phyloP scores from a whole-genome alignment of 1,140 invertebrate genomes.

The Hypsibius dujardini region DNA sequence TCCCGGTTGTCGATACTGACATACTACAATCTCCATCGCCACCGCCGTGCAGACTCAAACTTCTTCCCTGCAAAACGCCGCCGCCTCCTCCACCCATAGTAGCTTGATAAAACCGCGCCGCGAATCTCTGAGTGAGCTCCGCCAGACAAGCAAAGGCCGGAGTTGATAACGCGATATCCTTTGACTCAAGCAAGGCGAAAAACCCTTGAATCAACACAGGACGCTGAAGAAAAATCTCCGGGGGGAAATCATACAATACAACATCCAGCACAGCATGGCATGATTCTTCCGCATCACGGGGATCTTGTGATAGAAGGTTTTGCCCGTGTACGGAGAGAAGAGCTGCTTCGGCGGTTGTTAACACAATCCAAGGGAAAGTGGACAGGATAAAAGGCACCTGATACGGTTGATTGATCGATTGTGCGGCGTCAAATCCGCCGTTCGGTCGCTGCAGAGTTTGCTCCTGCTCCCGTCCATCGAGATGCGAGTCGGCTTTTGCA shows the following conservation, averaged over 20 bases:
- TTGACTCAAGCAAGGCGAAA: not conserved
- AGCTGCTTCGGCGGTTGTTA: not conserved
- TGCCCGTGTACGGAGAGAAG: not conserved
- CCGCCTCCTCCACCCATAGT: no score
- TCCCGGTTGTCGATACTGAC: no score
- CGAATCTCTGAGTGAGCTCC: not conserved
- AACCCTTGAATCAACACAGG: not conserved
- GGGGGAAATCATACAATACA: not conserved
- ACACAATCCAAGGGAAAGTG: slow-evolving; percentile 11
- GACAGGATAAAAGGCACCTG: not conserved
- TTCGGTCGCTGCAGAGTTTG: no score
- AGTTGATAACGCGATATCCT: not conserved
- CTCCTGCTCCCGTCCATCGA: no score
- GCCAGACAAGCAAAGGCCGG: not conserved
- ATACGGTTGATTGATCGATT: slow-evolving; percentile 2
- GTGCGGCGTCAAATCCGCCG: no score
- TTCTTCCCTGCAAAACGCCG: not conserved
- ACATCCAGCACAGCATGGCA: not conserved
- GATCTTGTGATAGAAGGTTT: not conserved
- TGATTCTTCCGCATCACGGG: not conserved
- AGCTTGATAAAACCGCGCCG: not conserved
- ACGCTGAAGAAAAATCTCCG: slow-evolving; percentile 10
- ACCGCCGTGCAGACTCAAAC: not conserved
- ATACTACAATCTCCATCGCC: slow-evolving; percentile 1
- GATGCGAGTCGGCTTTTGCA: no score